Evolutionary conservation across 2,888 invertebrate species (phyloP), one percentile per base, ranked within the genome.

Genomic region (Polydrusus tereticollis): DNA sequence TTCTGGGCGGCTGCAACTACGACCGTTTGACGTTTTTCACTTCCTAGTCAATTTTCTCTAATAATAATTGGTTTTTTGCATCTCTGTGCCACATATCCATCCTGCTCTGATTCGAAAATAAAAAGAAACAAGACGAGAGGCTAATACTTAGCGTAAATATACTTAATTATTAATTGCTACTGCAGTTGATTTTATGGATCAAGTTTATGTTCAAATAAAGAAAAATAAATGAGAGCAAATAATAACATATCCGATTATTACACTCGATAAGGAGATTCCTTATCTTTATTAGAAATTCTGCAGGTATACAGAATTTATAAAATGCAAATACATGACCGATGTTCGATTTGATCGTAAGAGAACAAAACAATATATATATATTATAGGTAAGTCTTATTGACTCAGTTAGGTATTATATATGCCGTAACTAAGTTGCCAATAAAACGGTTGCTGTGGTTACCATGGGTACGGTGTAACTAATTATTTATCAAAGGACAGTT

Each of bases 201-300:
- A n/a, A 26, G 43, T 26, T 43, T 16, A 29, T 38, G 36, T 33
- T 16, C 7, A 55, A 45, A 69, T 64, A 72, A 62, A 52, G 33
- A 38, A 57, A 67, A 62, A 66, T 41, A 67, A 72, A 66, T 26
- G 57, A 67, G 62, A 67, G 66, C 72, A 72, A 72, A 72, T 72
- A 72, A 67, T 72, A 55, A 47, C 71, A 26, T 50, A 65, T 65
- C 65, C 60, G 65, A 66, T 71, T 59, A 55, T 65, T 66, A 50
- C 59, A 60, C 70, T 64, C 36, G 72, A 72, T 72, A 66, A 67
- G 47, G 20, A 18, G 29, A 60, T 67, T 72, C 66, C 67, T 67
- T 67, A 72, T 72, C 62, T 72, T 62, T 60, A 65, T 59, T 58
- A 50, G 52, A 52, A 59, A 21, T 64, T 70, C 69, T 71, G 50